phyloP scores from a whole-genome alignment of 2,888 invertebrate genomes.

The Melinaea marsaeus region DNA sequence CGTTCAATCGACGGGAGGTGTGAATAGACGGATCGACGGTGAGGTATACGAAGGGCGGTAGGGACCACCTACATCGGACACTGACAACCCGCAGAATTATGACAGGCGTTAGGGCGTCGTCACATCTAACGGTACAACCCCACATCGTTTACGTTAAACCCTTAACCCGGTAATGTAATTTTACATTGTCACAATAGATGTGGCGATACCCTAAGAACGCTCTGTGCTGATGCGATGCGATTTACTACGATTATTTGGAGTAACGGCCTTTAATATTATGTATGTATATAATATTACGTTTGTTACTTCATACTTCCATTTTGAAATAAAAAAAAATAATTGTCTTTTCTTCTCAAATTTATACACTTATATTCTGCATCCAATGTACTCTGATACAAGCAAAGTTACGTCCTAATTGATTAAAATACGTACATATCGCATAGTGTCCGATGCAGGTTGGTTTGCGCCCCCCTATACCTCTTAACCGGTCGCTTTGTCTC shows the following conservation, averaged over 20 bases:
- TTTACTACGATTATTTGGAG: background rate
- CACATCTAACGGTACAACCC: constrained; percentile 16
- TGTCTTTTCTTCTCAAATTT: no score
- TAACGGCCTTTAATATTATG: background rate
- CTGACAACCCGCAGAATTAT: constrained; percentile 59
- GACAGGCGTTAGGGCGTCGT: constrained; percentile 53
- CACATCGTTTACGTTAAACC: no score
- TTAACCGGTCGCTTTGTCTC: constrained; percentile 35
- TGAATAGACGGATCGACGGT: constrained; percentile 34
- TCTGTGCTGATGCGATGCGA: constrained; percentile 7
- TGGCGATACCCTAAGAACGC: constrained; percentile 21
- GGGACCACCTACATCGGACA: constrained; percentile 43
- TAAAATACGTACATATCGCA: constrained; percentile 9
- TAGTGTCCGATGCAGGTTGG: constrained; percentile 65
- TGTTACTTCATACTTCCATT: no score
- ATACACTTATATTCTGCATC: no score
- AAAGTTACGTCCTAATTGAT: no score
- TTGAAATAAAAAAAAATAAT: no score
- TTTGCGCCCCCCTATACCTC: constrained; percentile 16
- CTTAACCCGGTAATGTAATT: no score
- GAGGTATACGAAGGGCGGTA: constrained; percentile 28
- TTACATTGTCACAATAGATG: constrained; percentile 19
- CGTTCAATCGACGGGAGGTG: constrained; percentile 32
- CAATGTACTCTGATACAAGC: background rate
- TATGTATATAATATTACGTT: background rate